These are phyloP conservation scores for Theonella swinhoei DNA, from an alignment of 37 sponge, comb jelly and placozoan genomes.

Conservation along the genomic window DNA sequence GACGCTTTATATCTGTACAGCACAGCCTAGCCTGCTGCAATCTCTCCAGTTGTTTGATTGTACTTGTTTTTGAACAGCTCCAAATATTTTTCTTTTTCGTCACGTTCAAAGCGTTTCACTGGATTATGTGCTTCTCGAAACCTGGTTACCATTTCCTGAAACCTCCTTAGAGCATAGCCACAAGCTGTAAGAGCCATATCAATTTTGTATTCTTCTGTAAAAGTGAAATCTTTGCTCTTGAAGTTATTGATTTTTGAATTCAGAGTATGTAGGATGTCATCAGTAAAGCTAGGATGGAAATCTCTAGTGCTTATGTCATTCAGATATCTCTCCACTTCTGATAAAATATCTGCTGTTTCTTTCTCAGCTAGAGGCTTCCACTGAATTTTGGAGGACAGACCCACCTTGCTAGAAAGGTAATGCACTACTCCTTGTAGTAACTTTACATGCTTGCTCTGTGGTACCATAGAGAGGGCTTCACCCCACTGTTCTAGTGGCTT, in stretches of 20 bases:
- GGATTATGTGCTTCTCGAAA: not conserved
- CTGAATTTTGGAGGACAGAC: not conserved
- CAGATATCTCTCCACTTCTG: not conserved
- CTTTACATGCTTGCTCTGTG: not conserved
- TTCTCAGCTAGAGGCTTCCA: not conserved
- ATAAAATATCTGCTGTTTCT: not conserved
- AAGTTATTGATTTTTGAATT: not conserved
- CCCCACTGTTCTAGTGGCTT: not conserved
- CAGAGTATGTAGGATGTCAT: not conserved
- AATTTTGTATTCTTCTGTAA: not conserved
- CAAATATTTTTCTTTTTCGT: not conserved
- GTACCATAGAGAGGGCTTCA: not conserved
- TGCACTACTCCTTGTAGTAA: not conserved
- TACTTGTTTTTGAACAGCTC: not conserved
- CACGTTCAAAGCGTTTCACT: not conserved
- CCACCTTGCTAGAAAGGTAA: not conserved
- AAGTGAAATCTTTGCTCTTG: not conserved
- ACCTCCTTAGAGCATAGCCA: not conserved
- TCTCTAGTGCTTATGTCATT: not conserved
- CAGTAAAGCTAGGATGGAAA: not conserved
- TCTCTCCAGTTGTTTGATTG: not conserved
- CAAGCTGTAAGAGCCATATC: not conserved
- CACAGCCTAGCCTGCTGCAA: not conserved
- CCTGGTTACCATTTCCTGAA: not conserved
- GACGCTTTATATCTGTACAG: not conserved